A percentile compares a stretch with the other conserved stretches of the same genome.
Conservation (phyloP, 2,797 vertebrate genomes). For the Alcedo quadribrachys region DNA sequence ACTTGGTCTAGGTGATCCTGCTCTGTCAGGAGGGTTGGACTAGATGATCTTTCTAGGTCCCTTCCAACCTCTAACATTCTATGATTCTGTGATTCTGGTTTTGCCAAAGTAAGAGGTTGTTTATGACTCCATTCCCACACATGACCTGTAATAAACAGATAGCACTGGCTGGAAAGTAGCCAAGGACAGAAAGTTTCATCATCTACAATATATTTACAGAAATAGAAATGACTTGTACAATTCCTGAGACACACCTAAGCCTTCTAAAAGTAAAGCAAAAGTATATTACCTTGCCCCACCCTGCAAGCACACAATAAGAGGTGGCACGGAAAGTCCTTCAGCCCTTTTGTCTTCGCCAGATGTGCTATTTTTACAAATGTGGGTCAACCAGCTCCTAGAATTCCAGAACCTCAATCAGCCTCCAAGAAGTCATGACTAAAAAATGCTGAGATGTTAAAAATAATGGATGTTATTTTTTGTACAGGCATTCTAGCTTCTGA, state of each 20-base stretch:
- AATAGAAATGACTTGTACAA: neutral
- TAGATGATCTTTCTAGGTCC: no score
- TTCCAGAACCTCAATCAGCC: slow-evolving; percentile 16
- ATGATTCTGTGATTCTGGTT: neutral
- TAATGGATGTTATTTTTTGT: slow-evolving; percentile 26
- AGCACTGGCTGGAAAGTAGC: slow-evolving; percentile 8
- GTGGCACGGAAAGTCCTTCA: neutral
- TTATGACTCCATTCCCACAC: slow-evolving; percentile 50
- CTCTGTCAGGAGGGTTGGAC: no score
- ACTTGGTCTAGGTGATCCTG: no score
- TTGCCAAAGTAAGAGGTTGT: slow-evolving; percentile 24
- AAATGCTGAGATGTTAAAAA: slow-evolving; percentile 59
- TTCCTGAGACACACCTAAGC: neutral
- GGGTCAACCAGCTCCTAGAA: neutral
- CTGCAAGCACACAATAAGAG: neutral
- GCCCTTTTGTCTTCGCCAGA: neutral
- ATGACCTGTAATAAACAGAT: slow-evolving; percentile 24
- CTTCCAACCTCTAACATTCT: no score
- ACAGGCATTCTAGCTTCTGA: neutral
- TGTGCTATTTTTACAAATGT: slow-evolving; percentile 33
- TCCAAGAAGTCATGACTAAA: neutral
- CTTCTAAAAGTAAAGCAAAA: neutral
- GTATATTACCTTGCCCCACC: neutral
- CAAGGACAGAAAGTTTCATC: slow-evolving; percentile 10
- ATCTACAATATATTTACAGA: neutral